phyloP scores from a whole-genome alignment of 2,888 invertebrate species.

The Pseudoips prasinana region DNA sequence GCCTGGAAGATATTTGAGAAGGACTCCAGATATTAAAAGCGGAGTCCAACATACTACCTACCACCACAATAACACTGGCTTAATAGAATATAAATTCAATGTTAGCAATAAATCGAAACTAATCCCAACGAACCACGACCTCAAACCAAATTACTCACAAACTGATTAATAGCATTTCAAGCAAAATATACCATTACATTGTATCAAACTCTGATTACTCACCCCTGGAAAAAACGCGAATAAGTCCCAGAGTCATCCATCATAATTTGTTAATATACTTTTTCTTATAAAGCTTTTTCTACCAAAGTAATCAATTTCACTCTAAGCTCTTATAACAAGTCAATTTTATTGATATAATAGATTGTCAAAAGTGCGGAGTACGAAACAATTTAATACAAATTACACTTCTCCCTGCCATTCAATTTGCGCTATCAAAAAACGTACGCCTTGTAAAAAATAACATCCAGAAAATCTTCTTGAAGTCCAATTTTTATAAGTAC shows the following conservation, averaged over 20 bases:
- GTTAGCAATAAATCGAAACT: no score
- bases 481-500: conserved; percentile 13
- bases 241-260: conserved; percentile 24
- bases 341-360: conserved; percentile 1
- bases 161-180: neutral
- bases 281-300: conserved; percentile 25
- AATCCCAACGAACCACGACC: no score
- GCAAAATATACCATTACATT: conserved; percentile 1
- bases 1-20: no score
- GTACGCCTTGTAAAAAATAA: conserved; percentile 24
- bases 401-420: conserved; percentile 20
- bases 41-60: no score
- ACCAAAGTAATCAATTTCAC: conserved; percentile 20
- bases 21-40: no score
- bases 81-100: no score
- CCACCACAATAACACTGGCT: no score
- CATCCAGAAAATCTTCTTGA: conserved; percentile 19
- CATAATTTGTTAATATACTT: conserved; percentile 30
- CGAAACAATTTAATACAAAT: no score
- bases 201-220: conserved; percentile 16
- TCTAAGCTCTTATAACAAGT: neutral
- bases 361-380: neutral
- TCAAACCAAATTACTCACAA: neutral
- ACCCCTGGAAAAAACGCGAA: conserved; percentile 9
- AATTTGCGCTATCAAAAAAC: no score